Evolutionary conservation across 1,140 invertebrate species (phyloP).

Genomic region (Tetramorium alpestre): DNA sequence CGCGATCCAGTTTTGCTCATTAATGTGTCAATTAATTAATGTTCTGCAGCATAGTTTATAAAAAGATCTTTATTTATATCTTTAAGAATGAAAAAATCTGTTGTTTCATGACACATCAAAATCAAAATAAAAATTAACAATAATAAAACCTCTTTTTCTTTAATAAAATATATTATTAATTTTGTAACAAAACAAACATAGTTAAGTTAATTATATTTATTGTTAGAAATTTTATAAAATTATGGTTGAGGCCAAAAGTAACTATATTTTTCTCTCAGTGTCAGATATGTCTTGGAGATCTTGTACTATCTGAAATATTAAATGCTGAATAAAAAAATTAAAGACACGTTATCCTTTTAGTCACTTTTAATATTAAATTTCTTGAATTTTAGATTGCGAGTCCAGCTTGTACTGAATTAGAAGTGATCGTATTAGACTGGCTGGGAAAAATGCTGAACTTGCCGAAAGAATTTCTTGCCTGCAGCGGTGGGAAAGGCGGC

Average conservation of each 20-base stretch:
- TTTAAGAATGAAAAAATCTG: neutral
- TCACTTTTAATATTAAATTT: constrained; percentile 1
- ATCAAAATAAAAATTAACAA: neutral
- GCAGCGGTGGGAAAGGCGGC: constrained; percentile 93
- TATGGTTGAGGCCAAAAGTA: no score
- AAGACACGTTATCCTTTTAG: neutral
- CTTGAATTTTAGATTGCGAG: constrained; percentile 91
- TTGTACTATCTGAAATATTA: neutral
- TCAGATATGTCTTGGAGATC: no score
- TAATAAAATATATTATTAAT: neutral
- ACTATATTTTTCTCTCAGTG: no score
- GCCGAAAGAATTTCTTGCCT: constrained; percentile 94
- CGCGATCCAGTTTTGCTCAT: neutral
- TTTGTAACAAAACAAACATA: neutral
- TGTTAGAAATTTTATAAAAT: no score
- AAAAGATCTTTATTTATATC: neutral
- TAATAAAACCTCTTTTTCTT: neutral
- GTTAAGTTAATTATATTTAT: no score
- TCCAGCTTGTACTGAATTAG: constrained; percentile 98
- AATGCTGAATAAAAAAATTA: neutral
- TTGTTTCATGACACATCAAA: neutral
- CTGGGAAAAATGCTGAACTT: constrained; percentile 97
- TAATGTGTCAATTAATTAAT: neutral
- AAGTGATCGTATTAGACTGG: constrained; percentile 99
- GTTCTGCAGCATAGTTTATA: neutral